phyloP scores from a whole-genome alignment of 2,888 invertebrate genomes.

The Linnaemya tessellans region DNA sequence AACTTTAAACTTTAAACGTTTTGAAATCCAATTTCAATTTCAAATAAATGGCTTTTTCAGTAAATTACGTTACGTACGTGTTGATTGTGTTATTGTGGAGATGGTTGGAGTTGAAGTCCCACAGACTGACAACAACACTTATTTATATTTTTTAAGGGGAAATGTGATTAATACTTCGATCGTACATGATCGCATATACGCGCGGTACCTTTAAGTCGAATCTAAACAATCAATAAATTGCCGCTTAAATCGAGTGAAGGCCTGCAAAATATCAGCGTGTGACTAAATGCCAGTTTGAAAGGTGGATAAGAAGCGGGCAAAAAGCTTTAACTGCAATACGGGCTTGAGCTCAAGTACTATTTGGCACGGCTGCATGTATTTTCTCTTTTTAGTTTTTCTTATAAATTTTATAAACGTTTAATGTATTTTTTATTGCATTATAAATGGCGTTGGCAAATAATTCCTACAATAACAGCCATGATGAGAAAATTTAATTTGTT shows the following conservation, averaged over 20 bases:
- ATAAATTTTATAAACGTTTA: constrained; percentile 51
- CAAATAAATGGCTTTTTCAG: constrained; percentile 79
- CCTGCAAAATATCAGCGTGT: constrained; percentile 16
- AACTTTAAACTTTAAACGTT: constrained; percentile 71
- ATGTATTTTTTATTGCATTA: constrained; percentile 60
- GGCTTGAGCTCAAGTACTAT: constrained; percentile 4
- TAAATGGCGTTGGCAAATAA: constrained; percentile 57
- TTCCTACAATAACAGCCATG: constrained; percentile 49
- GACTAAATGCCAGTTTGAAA: neutral
- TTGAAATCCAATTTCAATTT: constrained; percentile 81
- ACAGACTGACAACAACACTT: constrained; percentile 9
- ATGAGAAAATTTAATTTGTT: constrained; percentile 68
- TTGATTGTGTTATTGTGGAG: constrained; percentile 73
- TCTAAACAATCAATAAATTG: constrained; percentile 65
- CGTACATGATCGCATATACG: constrained; percentile 47
- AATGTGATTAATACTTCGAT: constrained; percentile 58
- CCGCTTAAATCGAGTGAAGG: constrained; percentile 54
- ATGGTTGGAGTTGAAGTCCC: constrained; percentile 21
- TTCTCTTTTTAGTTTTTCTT: constrained; percentile 24
- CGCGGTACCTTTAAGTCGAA: constrained; percentile 68
- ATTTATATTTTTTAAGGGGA: constrained; percentile 4
- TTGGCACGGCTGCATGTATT: neutral
- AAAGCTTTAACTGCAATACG: constrained; percentile 17
- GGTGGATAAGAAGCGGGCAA: constrained; percentile 8
- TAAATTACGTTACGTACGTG: constrained; percentile 78